Conservation (phyloP, 2,113 vertebrate genomes). For the Taurulus bubalis region DNA sequence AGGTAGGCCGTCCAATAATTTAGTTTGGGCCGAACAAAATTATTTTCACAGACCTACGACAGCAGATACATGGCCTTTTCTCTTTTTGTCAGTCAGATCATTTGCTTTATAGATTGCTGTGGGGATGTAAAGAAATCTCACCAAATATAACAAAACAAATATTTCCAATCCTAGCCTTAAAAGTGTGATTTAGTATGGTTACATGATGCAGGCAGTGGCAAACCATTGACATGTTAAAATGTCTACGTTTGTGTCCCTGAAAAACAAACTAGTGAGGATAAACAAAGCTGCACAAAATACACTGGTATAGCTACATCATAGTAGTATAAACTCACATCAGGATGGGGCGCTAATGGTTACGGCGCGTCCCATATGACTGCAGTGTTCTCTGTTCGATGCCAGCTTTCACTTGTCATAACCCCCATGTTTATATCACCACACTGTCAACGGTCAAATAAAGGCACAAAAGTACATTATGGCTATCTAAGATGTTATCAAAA, state of each 20-base stretch:
- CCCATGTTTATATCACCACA: not conserved
- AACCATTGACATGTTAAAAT: not conserved
- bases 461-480: not conserved
- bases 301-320: not conserved
- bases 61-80: not conserved
- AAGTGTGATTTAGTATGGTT: not conserved
- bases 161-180: not conserved
- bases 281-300: not conserved
- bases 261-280: not conserved
- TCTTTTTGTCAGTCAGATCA: not conserved
- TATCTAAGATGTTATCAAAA: not conserved
- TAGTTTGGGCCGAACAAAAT: not conserved
- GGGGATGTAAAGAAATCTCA: not conserved
- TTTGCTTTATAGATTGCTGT: not conserved
- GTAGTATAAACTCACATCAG: not conserved
- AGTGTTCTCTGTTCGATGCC: not conserved
- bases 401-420: not conserved
- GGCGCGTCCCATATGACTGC: not conserved
- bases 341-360: not conserved
- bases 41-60: not conserved
- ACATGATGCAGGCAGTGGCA: not conserved
- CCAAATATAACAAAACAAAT: not conserved
- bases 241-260: not conserved
- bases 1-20: not conserved
- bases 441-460: not conserved